Evolutionary conservation across 1,140 invertebrate genomes (phyloP).

Genomic region (Ostrea edulis): DNA sequence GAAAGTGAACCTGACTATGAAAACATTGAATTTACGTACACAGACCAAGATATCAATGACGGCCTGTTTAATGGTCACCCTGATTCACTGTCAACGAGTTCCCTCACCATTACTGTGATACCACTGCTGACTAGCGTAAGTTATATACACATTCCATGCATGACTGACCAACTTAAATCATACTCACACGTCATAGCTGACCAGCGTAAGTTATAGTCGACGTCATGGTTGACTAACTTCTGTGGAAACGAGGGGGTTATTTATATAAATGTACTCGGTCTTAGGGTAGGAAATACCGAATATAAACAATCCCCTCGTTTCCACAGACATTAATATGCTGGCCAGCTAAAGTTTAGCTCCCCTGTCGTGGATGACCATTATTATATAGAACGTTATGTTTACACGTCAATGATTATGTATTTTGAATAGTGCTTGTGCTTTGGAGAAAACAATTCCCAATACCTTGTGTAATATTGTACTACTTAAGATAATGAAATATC

Average conservation of each 20-base stretch:
- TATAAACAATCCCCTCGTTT: too few species aligned
- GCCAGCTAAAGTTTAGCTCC: too few species aligned
- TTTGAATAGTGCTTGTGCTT: neutral
- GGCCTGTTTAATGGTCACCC: neutral
- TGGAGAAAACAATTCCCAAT: neutral
- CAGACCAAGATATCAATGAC: neutral
- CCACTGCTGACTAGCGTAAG: neutral
- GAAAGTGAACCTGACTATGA: conserved; percentile 20
- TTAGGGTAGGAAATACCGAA: too few species aligned
- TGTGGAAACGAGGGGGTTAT: too few species aligned
- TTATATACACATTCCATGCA: neutral
- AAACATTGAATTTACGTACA: neutral
- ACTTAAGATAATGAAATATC: neutral
- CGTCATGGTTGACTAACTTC: too few species aligned
- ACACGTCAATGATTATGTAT: neutral
- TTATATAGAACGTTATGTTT: too few species aligned
- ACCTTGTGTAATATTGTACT: neutral
- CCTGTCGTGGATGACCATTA: too few species aligned
- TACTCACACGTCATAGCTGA: too few species aligned
- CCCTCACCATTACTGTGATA: conserved; percentile 4
- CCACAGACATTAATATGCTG: too few species aligned
- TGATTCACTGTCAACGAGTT: neutral
- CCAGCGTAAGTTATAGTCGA: too few species aligned
- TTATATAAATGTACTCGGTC: too few species aligned
- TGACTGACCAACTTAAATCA: too few species aligned